Evolutionary conservation across 2,113 vertebrate genomes (phyloP).

Genomic region (Phycodurus eques): DNA sequence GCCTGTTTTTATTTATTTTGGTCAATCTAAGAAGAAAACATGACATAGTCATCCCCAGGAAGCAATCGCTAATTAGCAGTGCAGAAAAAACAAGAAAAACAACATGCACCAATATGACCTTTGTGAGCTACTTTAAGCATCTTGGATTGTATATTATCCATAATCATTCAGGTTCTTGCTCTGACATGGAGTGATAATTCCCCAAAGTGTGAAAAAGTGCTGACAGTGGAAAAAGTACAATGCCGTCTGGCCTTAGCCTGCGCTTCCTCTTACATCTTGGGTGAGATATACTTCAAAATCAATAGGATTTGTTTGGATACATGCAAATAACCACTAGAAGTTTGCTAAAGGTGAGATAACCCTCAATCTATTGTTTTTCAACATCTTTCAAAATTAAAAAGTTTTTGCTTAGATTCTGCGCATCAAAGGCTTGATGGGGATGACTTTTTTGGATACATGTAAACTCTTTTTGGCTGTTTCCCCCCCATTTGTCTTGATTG

Average conservation of each 20-base stretch:
- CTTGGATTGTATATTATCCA: background rate
- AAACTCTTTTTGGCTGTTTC: constrained; percentile 3
- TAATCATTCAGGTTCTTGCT: background rate
- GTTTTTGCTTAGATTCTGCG: background rate
- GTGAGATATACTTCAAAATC: too few relatives aligned
- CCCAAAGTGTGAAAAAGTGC: background rate
- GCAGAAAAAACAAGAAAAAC: background rate
- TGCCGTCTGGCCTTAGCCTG: background rate
- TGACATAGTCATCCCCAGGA: background rate
- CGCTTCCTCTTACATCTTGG: background rate
- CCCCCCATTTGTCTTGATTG: background rate
- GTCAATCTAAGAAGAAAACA: background rate
- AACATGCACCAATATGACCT: background rate
- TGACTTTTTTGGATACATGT: background rate
- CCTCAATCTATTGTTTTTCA: background rate
- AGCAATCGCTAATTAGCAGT: background rate
- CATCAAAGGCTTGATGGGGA: background rate
- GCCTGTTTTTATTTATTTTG: background rate
- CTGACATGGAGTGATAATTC: background rate
- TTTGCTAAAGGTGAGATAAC: background rate
- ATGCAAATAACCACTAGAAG: too few relatives aligned
- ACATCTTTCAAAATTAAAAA: background rate
- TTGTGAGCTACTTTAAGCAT: background rate
- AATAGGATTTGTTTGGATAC: too few relatives aligned
- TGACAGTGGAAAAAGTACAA: background rate